A percentile compares a stretch with the other conserved stretches of the same genome.
Evolutionary conservation across 2,888 invertebrate species (phyloP).

Genomic region (Autographa gamma): DNA sequence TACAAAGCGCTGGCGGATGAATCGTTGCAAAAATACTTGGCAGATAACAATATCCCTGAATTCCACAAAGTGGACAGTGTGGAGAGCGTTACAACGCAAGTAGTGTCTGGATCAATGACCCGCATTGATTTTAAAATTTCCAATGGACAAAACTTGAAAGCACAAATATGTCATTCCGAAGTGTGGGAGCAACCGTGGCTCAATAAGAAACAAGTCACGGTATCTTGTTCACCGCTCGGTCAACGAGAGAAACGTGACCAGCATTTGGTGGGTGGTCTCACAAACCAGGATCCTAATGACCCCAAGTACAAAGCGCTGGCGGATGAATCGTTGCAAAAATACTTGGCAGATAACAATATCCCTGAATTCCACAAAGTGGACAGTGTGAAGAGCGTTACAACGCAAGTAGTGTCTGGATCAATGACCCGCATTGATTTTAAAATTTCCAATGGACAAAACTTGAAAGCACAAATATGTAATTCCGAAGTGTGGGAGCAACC

Average conservation of each 20-base stretch:
- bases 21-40: slow-evolving; percentile 55
- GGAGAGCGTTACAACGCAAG: too few species aligned
- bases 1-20: slow-evolving; percentile 54
- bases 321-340: slow-evolving; percentile 12
- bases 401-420: too few species aligned
- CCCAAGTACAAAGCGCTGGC: too few species aligned
- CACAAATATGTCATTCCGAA: slow-evolving; percentile 14
- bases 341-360: neutral
- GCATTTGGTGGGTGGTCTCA: too few species aligned
- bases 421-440: too few species aligned
- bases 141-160: neutral
- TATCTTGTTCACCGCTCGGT: too few species aligned
- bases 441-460: too few species aligned
- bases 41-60: slow-evolving; percentile 23
- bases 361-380: too few species aligned
- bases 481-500: slow-evolving; percentile 50
- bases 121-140: slow-evolving; percentile 39
- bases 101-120: slow-evolving; percentile 25
- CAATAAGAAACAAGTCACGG: neutral
- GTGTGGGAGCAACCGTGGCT: slow-evolving; percentile 21
- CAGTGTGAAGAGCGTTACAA: too few species aligned
- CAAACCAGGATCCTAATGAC: too few species aligned
- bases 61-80: slow-evolving; percentile 17
- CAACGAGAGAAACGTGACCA: too few species aligned
- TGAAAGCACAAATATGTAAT: too few species aligned